These are phyloP conservation scores for Halcyon senegalensis DNA, from an alignment of 2,113 vertebrate species.

Conservation along the genomic window DNA sequence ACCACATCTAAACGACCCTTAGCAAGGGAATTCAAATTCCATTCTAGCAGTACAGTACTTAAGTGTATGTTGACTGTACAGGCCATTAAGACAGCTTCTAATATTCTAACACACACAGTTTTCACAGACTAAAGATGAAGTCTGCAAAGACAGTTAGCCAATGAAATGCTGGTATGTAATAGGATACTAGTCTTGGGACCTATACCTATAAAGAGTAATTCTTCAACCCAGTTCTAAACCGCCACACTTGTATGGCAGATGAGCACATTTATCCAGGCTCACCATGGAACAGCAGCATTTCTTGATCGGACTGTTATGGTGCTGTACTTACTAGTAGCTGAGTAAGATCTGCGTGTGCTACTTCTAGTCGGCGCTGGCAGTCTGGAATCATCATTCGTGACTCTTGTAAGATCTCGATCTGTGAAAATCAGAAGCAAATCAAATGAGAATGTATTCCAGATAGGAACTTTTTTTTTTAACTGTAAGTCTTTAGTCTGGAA, in stretches of 20 bases:
- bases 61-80: not conserved
- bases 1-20: not conserved
- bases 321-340: conserved; percentile 88
- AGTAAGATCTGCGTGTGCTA: conserved; percentile 84
- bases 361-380: conserved; percentile 88
- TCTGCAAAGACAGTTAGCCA: not conserved
- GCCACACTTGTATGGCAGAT: not conserved
- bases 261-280: not conserved
- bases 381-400: conserved; percentile 97
- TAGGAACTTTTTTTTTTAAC: not conserved
- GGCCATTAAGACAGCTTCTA: not conserved
- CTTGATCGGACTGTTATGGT: not conserved
- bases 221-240: not conserved
- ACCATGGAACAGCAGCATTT: not conserved
- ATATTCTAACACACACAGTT: not conserved
- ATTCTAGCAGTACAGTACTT: not conserved
- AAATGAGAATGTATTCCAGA: not conserved
- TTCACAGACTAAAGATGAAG: not conserved
- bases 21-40: not conserved
- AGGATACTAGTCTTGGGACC: not conserved
- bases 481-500: not conserved
- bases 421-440: conserved; percentile 40
- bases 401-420: conserved; percentile 93
- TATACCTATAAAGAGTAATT: not conserved
- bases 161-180: not conserved